Base-by-base conservation (phyloP, 2,888 invertebrate species). In the Thyatira batis region DNA sequence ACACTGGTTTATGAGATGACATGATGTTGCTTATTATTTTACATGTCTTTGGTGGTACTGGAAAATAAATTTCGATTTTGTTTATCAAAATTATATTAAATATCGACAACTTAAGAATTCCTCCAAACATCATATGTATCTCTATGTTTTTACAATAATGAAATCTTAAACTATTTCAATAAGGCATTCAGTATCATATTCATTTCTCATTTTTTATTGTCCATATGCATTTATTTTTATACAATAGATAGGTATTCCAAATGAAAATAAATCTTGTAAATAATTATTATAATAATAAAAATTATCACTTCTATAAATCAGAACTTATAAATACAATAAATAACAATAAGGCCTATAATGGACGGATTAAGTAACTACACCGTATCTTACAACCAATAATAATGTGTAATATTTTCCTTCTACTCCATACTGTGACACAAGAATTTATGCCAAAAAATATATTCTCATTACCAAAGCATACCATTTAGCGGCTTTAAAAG, bases 291-390 rank as follows among this genome's bases (percentile, higher is more conserved):
- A 27, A 62, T 54, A 55, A 65, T 58, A 63, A 54, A n/a, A 61
- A 63, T 58, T 49, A 67, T 63, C 60, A 67, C 58, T 58, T 39
- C 39, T 39, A 39, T 57, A 55, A 39, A 39, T 39, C 39, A 60
- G 54, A 67, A 58, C 62, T 64, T 58, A 66, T 57, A 59, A 57
- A 57, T 65, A 89, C 58, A 90, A 91, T 91, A 91, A 91, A 90
- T 91, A 89, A 88, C 80, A 85, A 79, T 85, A 85, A 85, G 82
- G 82, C 76, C 73, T 83, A 63, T 78, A 69, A 60, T 87, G 91
- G 91, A 91, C 91, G 91, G 89, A 87, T 73, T 66, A 68, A 73
- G 65, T 78, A 76, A 72, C 63, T 73, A 76, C 60, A 67, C 39
- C 39, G 58, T 54, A 65, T 49, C 50, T 49, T 56, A 66, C n/a